Conservation (phyloP, 2,888 invertebrate genomes). For the Tetragnatha montana region DNA sequence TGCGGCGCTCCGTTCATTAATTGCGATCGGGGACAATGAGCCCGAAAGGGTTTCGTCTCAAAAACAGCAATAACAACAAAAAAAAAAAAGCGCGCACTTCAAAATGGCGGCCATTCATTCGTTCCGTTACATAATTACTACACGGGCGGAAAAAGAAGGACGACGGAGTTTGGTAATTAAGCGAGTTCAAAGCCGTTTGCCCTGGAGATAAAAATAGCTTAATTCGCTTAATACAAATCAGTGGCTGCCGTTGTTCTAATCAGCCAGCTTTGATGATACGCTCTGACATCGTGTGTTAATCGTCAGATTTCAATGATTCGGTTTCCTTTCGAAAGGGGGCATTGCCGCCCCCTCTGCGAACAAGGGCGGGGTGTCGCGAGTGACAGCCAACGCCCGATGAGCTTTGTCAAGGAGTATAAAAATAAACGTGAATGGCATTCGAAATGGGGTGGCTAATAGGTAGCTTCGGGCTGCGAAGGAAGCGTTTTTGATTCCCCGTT, state of each 20-base stretch:
- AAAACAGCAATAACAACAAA: constrained; percentile 42
- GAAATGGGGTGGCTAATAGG: neutral
- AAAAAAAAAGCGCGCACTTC: constrained; percentile 22
- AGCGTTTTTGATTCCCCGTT: neutral
- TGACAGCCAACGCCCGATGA: constrained; percentile 55
- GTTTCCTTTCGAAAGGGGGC: neutral
- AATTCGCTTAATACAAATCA: constrained; percentile 62
- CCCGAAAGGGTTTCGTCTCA: constrained; percentile 53
- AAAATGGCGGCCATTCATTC: constrained; percentile 41
- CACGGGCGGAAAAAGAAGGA: constrained; percentile 42
- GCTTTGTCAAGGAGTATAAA: constrained; percentile 17
- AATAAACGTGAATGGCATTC: constrained; percentile 41
- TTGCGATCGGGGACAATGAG: constrained; percentile 54
- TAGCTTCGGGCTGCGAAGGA: neutral
- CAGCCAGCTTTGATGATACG: constrained; percentile 51
- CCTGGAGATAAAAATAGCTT: constrained; percentile 53
- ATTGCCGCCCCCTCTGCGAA: neutral
- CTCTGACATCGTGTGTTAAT: constrained; percentile 35
- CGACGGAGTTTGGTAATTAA: constrained; percentile 58
- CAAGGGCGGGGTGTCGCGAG: constrained; percentile 28
- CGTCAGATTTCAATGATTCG: constrained; percentile 24
- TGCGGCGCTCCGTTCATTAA: constrained; percentile 51
- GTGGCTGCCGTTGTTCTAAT: constrained; percentile 43
- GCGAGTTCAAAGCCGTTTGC: constrained; percentile 45
- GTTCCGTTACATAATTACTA: constrained; percentile 50